phyloP scores from a whole-genome alignment of 2,888 invertebrate genomes.

The Plebejus anna region DNA sequence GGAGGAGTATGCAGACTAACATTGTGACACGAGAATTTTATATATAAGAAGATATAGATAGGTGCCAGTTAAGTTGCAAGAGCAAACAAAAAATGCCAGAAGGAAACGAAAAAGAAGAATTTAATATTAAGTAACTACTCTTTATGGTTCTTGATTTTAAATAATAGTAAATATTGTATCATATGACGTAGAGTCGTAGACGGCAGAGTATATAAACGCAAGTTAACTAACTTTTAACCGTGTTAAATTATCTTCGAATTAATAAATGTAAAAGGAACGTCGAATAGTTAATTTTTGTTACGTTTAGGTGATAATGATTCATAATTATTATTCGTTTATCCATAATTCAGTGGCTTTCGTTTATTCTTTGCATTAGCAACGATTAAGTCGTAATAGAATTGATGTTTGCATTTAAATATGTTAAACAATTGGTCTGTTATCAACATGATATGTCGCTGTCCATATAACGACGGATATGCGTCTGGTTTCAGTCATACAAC shows the following conservation, averaged over 20 bases:
- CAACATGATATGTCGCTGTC: slow-evolving; percentile 9
- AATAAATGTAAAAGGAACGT: not conserved
- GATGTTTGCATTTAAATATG: not conserved
- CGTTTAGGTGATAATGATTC: not conserved
- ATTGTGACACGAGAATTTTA: too few relatives aligned
- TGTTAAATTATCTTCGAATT: not conserved
- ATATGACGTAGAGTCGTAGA: not conserved
- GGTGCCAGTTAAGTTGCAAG: too few relatives aligned
- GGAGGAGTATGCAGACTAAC: too few relatives aligned
- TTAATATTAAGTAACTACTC: too few relatives aligned
- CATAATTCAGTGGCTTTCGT: not conserved
- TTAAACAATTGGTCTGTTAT: slow-evolving; percentile 4
- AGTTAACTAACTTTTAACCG: not conserved
- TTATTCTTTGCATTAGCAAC: not conserved
- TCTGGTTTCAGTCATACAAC: slow-evolving; percentile 14
- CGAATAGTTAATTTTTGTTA: not conserved
- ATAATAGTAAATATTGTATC: too few relatives aligned
- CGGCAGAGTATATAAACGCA: not conserved
- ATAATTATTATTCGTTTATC: not conserved
- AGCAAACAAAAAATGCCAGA: too few relatives aligned
- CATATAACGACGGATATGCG: not conserved
- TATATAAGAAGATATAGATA: too few relatives aligned
- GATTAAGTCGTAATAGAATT: not conserved
- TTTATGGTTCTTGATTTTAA: too few relatives aligned
- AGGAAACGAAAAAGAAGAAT: too few relatives aligned